A percentile compares a stretch with the other conserved stretches of the same genome.
Conservation (phyloP, 2,797 vertebrate genomes). For the Prionace glauca region DNA sequence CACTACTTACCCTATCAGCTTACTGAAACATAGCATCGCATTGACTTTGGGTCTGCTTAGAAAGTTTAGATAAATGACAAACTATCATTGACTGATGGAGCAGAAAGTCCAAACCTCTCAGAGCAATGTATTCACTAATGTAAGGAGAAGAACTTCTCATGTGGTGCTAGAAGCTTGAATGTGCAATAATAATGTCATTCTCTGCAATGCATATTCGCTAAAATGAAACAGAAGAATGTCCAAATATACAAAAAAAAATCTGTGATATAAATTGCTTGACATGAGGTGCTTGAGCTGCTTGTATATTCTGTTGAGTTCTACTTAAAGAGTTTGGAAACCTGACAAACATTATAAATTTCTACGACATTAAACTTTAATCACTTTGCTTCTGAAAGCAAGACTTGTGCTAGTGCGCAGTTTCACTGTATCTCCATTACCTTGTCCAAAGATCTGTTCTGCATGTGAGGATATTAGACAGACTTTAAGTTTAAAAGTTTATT, state of each 20-base stretch:
- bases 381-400: neutral
- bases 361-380: neutral
- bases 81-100: neutral
- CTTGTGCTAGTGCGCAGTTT: neutral
- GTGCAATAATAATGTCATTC: neutral
- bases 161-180: neutral
- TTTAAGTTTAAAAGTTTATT: too few species aligned
- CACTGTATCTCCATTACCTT: neutral
- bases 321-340: neutral
- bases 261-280: neutral
- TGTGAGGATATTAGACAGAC: neutral
- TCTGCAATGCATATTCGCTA: neutral
- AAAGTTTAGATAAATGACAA: constrained; percentile 18
- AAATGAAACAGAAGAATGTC: too few species aligned
- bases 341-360: neutral
- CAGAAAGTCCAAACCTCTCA: neutral
- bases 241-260: neutral
- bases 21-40: neutral
- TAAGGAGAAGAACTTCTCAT: neutral
- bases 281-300: neutral
- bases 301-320: neutral
- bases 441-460: neutral
- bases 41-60: neutral
- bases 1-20: neutral
- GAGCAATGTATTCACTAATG: neutral